phyloP scores from a whole-genome alignment of 2,888 invertebrate genomes.

The Platerodrilus igneus region DNA sequence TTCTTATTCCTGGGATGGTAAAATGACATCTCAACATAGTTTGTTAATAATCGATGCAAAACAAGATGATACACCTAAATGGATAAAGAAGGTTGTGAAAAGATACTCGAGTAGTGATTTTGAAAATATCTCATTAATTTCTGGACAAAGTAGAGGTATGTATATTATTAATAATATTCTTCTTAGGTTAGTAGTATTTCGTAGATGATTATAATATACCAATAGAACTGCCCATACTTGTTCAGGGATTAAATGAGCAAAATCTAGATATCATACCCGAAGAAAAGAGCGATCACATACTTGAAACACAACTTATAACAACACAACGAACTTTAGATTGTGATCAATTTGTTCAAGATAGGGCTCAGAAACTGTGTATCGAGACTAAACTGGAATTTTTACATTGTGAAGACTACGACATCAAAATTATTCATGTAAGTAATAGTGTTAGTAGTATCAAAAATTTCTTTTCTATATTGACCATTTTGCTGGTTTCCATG shows the following conservation, averaged over 20 bases:
- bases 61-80: constrained; percentile 42
- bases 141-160: constrained; percentile 47
- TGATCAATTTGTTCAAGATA: constrained; percentile 47
- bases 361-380: constrained; percentile 45
- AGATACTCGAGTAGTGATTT: constrained; percentile 47
- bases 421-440: constrained; percentile 46
- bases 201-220: constrained; percentile 48
- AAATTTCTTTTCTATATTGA: constrained; percentile 3
- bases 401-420: constrained; percentile 48
- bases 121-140: constrained; percentile 46
- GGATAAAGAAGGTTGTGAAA: constrained; percentile 47
- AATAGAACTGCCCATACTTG: constrained; percentile 46
- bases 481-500: too few relatives aligned
- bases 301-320: constrained; percentile 46
- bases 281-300: constrained; percentile 42
- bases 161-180: not conserved
- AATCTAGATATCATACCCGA: constrained; percentile 46
- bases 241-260: constrained; percentile 45
- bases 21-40: constrained; percentile 30
- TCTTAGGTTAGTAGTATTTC: constrained; percentile 11
- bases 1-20: constrained; percentile 24
- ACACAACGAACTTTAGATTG: constrained; percentile 47
- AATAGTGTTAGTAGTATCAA: not conserved
- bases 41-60: constrained; percentile 45
- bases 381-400: constrained; percentile 44